Base-by-base conservation (phyloP, 2,797 vertebrate genomes). In the Pangasius larnaudii region DNA sequence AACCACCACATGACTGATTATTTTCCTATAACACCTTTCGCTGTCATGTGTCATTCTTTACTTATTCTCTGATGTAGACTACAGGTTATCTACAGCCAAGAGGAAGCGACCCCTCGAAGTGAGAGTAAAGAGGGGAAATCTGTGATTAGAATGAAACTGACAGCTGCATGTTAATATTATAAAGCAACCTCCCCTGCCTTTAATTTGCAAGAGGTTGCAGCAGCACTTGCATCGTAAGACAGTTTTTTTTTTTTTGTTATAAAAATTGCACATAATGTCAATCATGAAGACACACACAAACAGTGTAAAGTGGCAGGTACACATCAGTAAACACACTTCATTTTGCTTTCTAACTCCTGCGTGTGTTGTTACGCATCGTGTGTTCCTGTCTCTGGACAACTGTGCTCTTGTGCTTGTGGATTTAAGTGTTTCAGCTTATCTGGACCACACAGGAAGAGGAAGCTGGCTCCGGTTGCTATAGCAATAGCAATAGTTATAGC, bases 401-500 rank as follows among this genome's bases (percentile, higher is more conserved):
- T 33, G 19, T 61, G 42, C n/a, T 86, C 72, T 30, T 80, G 13
- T 69, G 74, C 7, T 22, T 10, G 7, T 30, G 19, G 51, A 77
- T 82, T 75, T 6, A 58, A 78, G 36, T 61, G 46, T 33, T 74
- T 65, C n/a, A 8, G 51, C 90, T 91, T 65, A 89, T 87, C 79
- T 90, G 86, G 86, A 93, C 89, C 72, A 80, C 89, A 93, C 86
- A 90, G 90, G 89, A 93, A 92, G 91, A 89, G 90, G 89, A 93
- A 91, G 91, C 89, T 89, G 86, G 87, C 53, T 89, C 67, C 2
- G 78, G 94, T 95, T 94, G 86, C 91, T 88, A 93, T 94, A 85
- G 39, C 39, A 39, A 39, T 39, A 39, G 42, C 42, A 42, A 42
- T 42, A 42, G 42, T 42, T 42, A 42, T 42, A 42, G 42, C 42